A percentile compares a stretch with the other conserved stretches of the same genome.
Evolutionary conservation across 2,888 invertebrate genomes (phyloP).

Genomic region (Brachynemurus nebulosus): DNA sequence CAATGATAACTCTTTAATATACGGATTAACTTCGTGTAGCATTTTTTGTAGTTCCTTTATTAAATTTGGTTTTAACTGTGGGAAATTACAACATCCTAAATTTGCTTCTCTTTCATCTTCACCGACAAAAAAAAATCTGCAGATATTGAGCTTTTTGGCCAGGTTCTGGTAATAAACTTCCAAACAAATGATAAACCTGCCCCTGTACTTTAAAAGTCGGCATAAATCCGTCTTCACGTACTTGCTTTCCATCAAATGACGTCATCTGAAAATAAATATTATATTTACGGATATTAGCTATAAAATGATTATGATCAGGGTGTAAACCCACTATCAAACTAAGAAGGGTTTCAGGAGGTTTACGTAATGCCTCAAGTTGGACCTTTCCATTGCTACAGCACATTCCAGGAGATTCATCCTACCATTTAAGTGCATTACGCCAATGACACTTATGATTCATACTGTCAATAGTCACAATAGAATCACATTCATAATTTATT

Average conservation of each 20-base stretch:
- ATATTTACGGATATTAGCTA: neutral
- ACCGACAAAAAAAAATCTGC: slow-evolving; percentile 17
- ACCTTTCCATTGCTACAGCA: slow-evolving; percentile 19
- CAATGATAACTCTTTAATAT: slow-evolving; percentile 4
- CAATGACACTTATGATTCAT: slow-evolving; percentile 1
- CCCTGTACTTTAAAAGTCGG: slow-evolving; percentile 16
- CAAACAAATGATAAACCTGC: slow-evolving; percentile 17
- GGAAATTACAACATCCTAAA: slow-evolving; percentile 9
- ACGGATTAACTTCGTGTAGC: slow-evolving; percentile 3
- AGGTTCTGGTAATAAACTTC: slow-evolving; percentile 12
- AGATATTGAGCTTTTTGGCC: slow-evolving; percentile 14
- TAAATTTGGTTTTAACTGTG: neutral
- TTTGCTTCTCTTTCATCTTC: slow-evolving; percentile 12
- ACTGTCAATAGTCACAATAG: neutral
- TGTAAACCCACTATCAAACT: slow-evolving; percentile 10
- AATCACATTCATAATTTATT: neutral
- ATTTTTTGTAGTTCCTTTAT: neutral
- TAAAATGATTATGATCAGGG: slow-evolving; percentile 4
- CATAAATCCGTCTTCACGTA: slow-evolving; percentile 5
- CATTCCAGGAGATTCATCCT: slow-evolving; percentile 13
- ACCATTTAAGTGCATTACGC: slow-evolving; percentile 14
- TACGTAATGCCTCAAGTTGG: slow-evolving; percentile 13
- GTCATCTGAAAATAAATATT: slow-evolving; percentile 7
- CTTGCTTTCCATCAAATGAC: slow-evolving; percentile 12
- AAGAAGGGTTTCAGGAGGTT: slow-evolving; percentile 13